A percentile compares a stretch with the other conserved stretches of the same genome.
Evolutionary conservation across 2,113 vertebrate species (phyloP).

Genomic region (Piaya cayana): DNA sequence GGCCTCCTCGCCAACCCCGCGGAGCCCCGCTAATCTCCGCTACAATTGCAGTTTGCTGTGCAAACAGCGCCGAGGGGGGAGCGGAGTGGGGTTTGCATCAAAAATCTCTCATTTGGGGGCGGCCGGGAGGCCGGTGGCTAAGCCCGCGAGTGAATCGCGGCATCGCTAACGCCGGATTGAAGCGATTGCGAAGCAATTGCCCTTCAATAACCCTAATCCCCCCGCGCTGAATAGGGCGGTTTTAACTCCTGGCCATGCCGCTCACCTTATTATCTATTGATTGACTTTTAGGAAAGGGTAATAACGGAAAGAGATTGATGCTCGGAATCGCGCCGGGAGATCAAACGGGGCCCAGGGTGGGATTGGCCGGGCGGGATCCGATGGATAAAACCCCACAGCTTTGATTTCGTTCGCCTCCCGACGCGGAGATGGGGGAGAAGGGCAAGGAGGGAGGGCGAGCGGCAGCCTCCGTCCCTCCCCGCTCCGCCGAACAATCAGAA

Average conservation of each 20-base stretch:
- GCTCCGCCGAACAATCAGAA: neutral
- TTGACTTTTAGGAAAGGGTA: conserved; percentile 54
- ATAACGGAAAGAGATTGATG: neutral
- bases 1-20: neutral
- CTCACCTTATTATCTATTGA: conserved; percentile 47
- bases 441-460: neutral
- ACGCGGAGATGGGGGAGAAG: neutral
- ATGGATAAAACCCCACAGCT: neutral
- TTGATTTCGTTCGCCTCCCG: neutral
- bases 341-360: rapidly evolving
- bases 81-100: conserved; percentile 21
- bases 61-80: conserved; percentile 62
- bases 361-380: rapidly evolving
- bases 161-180: conserved; percentile 58
- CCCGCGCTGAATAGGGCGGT: neutral
- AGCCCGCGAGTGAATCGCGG: conserved; percentile 18
- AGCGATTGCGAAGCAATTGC: conserved; percentile 33
- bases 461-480: neutral
- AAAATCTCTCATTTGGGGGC: conserved; percentile 50
- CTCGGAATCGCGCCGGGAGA: no score
- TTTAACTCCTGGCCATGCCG: neutral
- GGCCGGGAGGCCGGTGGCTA: neutral
- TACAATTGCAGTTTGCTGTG: conserved; percentile 71
- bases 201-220: conserved; percentile 65
- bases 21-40: conserved; percentile 68